Evolutionary conservation across 2,797 vertebrate genomes (phyloP).

Genomic region (Setipinna tenuifilis): DNA sequence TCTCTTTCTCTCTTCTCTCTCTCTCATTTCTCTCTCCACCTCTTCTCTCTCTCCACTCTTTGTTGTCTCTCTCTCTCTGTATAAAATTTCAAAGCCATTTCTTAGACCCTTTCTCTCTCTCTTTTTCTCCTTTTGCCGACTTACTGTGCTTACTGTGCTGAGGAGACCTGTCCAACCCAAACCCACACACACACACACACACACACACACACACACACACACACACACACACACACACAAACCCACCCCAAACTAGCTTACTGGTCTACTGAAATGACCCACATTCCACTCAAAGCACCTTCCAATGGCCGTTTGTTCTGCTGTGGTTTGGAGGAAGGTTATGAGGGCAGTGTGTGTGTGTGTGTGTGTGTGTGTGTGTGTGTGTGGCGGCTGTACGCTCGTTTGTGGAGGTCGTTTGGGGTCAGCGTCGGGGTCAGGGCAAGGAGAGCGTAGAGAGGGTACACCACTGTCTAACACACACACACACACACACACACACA

Average conservation of each 20-base stretch:
- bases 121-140: neutral
- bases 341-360: neutral
- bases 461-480: too few relatives aligned
- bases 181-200: too few relatives aligned
- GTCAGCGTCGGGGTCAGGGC: neutral
- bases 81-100: neutral
- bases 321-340: neutral
- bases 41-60: too few relatives aligned
- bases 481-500: too few relatives aligned
- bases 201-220: too few relatives aligned
- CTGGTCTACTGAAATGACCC: neutral
- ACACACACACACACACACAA: too few relatives aligned
- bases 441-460: too few relatives aligned
- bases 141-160: neutral
- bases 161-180: neutral
- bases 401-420: neutral
- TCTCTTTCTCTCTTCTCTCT: too few relatives aligned
- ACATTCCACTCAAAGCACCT: conserved; percentile 1
- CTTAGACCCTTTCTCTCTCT: too few relatives aligned
- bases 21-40: too few relatives aligned
- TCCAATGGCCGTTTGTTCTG: neutral
- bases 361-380: too few relatives aligned
- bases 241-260: neutral
- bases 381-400: too few relatives aligned
- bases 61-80: neutral